Evolutionary conservation across 2,888 invertebrate genomes (phyloP), one percentile per base, ranked within the genome.

Genomic region (Lepas anatifera): DNA sequence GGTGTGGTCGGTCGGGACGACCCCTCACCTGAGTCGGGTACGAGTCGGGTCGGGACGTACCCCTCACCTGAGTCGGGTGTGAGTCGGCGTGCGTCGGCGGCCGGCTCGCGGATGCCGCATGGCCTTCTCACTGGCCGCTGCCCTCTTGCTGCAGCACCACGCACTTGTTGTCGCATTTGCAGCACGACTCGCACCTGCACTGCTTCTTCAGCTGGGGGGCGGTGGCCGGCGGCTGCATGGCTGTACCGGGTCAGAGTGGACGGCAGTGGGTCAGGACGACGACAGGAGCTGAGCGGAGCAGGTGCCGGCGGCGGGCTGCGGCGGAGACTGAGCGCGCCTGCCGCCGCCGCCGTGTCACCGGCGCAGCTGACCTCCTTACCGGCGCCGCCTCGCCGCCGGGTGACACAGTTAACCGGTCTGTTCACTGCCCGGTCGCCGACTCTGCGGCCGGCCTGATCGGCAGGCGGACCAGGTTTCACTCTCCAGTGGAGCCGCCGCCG

Each of bases 151-250:
- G 52, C 52, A 52, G 52, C 29, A 52, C 52, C 18, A 27, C 32
- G 32, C 52, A 52, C 52, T 52, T 52, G 52, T 52, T 52, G 32
- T 52, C 52, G 52, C 52, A 52, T 32, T 52, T 52, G 52, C 52
- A 52, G 52, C 52, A 52, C 29, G 52, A 52, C 52, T 52, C 52
- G 52, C 52, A 52, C n/a, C 52, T 29, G 32, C 52, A 52, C 52
- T 52, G 52, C 32, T 52, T 52, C 29, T 16, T n/a, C n/a, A 52
- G 52, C 27, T 22, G 11, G 16, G 52, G 52, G 18, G 16, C 32
- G 52, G 52, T 32, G 29, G 52, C 18, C 16, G 52, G 29, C 29
- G 8, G 50, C 50, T 27, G 52, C 52, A 52, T 52, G 52, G 29
- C 13, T 29, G 29, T 18, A n/a, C 29, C 18, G 18, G 52, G 4